A percentile compares a stretch with the other conserved stretches of the same genome.
These are phyloP conservation scores for Orchesella cincta DNA, from an alignment of 1,140 invertebrate species.

Conservation along the genomic window DNA sequence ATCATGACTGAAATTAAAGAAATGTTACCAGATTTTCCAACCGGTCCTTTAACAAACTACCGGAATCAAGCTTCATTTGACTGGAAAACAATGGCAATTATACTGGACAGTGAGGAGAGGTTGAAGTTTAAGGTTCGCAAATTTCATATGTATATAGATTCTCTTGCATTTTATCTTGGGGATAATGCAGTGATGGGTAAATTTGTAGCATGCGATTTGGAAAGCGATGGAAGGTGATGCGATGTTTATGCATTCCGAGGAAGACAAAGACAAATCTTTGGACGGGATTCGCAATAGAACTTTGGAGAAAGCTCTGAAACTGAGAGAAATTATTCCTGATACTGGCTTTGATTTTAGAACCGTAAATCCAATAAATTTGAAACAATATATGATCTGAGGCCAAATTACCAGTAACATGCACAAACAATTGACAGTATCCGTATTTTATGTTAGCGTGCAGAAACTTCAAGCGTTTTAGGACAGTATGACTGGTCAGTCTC, in stretches of 20 bases:
- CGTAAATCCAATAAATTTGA: background rate
- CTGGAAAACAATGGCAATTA: constrained; percentile 60
- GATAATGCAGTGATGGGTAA: background rate
- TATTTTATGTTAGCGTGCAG: constrained; percentile 1
- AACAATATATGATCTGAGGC: too few species aligned
- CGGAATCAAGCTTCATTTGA: constrained; percentile 61
- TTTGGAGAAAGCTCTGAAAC: constrained; percentile 29
- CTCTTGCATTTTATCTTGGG: background rate
- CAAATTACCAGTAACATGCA: too few species aligned
- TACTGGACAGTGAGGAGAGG: constrained; percentile 49
- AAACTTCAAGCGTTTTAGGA: background rate
- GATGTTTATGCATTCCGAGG: constrained; percentile 31
- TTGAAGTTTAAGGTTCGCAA: constrained; percentile 50
- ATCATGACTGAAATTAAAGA: constrained; percentile 21
- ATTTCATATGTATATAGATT: background rate
- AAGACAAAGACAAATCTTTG: constrained; percentile 9
- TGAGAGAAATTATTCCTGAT: background rate
- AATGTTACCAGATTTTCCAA: constrained; percentile 51
- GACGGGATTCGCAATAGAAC: constrained; percentile 31
- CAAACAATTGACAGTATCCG: too few species aligned
- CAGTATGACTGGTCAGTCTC: background rate
- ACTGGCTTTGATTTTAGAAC: background rate
- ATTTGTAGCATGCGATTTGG: constrained; percentile 39
- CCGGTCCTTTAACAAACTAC: constrained; percentile 61
- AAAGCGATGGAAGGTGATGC: constrained; percentile 42